Conservation (phyloP, 2,113 vertebrate genomes). For the Tretioscincus oriximinensis region DNA sequence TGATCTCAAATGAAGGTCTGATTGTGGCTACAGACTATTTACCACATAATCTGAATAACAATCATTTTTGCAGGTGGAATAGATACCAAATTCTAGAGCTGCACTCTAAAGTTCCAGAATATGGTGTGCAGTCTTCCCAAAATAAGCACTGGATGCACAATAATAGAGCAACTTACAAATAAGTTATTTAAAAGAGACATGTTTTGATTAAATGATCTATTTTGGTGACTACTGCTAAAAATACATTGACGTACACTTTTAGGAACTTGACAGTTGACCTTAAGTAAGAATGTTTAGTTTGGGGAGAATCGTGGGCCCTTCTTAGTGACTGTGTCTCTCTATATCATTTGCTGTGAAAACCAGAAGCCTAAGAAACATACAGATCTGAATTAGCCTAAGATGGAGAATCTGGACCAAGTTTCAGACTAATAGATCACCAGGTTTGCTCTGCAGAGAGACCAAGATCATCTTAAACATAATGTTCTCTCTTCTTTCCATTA, state of each 20-base stretch:
- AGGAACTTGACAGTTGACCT: conserved; percentile 66
- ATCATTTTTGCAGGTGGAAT: not conserved
- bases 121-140: not conserved
- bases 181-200: conserved; percentile 24
- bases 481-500: not conserved
- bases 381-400: not conserved
- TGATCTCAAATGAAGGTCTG: no score
- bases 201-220: conserved; percentile 34
- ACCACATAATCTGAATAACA: not conserved
- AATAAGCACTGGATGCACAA: conserved; percentile 24
- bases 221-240: conserved; percentile 34
- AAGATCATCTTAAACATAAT: not conserved
- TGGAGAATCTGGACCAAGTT: not conserved
- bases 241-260: conserved; percentile 36
- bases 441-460: not conserved
- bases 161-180: conserved; percentile 27
- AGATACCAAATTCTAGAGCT: not conserved
- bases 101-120: not conserved
- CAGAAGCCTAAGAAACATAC: conserved; percentile 15
- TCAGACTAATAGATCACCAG: not conserved
- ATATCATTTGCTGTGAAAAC: conserved; percentile 38
- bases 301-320: conserved; percentile 51
- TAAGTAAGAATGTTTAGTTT: conserved; percentile 53
- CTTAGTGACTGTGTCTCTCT: conserved; percentile 45
- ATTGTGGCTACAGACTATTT: not conserved